These are phyloP conservation scores for Pomacea maculata DNA, from an alignment of 1,140 invertebrate genomes.

Conservation along the genomic window DNA sequence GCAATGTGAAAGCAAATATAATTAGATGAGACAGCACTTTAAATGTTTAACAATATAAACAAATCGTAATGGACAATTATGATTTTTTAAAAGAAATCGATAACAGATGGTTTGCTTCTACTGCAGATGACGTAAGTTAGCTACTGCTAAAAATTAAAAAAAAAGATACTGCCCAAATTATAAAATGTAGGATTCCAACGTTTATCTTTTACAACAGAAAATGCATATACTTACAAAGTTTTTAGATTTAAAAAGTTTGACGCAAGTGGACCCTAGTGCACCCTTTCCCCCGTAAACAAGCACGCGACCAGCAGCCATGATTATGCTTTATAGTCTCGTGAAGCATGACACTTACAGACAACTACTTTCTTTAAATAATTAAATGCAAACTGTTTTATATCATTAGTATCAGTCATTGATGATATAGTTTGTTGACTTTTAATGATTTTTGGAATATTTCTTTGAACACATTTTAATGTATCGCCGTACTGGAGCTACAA, in stretches of 20 bases:
- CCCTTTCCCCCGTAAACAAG: constrained; percentile 94
- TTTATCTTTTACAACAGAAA: neutral
- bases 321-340: no score
- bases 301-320: constrained; percentile 72
- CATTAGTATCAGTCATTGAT: no score
- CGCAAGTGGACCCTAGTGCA: constrained; percentile 86
- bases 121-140: no score
- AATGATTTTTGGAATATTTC: neutral
- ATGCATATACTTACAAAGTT: constrained; percentile 78
- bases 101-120: neutral
- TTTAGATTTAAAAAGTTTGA: constrained; percentile 87
- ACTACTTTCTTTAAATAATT: no score
- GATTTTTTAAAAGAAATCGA: neutral
- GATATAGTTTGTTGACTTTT: no score
- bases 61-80: neutral
- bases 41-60: neutral
- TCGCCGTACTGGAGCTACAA: constrained; percentile 3
- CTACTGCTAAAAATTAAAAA: no score
- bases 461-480: constrained; percentile 2
- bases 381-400: no score
- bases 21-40: neutral
- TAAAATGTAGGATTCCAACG: neutral
- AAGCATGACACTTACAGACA: no score
- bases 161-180: neutral
- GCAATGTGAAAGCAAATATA: neutral